phyloP scores from a whole-genome alignment of 2,888 invertebrate species.

The Anticlea derivata region DNA sequence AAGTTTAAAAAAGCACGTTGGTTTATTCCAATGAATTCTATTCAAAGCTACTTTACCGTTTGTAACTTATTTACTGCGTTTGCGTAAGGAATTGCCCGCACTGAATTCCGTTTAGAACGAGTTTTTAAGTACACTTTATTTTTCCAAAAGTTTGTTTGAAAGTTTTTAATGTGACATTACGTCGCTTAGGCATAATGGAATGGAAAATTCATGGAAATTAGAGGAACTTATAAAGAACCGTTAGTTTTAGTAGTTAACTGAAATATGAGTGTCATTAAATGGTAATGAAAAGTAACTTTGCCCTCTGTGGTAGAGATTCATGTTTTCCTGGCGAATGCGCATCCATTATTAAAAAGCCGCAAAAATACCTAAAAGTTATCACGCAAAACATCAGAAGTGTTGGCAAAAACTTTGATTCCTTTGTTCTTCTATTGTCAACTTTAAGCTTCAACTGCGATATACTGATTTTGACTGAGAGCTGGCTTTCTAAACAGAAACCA shows the following conservation, averaged over 20 bases:
- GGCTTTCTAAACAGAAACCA: too few relatives aligned
- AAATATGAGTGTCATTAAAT: background rate
- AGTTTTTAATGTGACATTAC: conserved; percentile 21
- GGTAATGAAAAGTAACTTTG: background rate
- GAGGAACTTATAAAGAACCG: background rate
- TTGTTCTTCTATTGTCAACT: too few relatives aligned
- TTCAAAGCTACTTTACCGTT: conserved; percentile 1
- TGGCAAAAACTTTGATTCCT: too few relatives aligned
- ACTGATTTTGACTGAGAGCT: too few relatives aligned
- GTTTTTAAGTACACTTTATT: conserved; percentile 9
- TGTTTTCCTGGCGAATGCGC: too few relatives aligned
- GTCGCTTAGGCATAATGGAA: conserved; percentile 7
- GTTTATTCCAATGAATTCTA: too few relatives aligned
- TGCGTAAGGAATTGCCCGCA: background rate
- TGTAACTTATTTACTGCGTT: background rate
- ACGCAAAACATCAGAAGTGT: too few relatives aligned
- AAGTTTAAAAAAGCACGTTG: too few relatives aligned
- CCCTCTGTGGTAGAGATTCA: too few relatives aligned
- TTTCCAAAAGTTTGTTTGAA: conserved; percentile 11
- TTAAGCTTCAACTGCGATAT: too few relatives aligned
- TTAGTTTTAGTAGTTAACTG: background rate
- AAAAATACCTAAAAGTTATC: too few relatives aligned
- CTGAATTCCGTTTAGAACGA: conserved; percentile 15
- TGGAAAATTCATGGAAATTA: conserved; percentile 2
- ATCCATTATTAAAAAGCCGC: too few relatives aligned